Evolutionary conservation across 2,113 vertebrate genomes (phyloP).

Genomic region (Grantiella picta): DNA sequence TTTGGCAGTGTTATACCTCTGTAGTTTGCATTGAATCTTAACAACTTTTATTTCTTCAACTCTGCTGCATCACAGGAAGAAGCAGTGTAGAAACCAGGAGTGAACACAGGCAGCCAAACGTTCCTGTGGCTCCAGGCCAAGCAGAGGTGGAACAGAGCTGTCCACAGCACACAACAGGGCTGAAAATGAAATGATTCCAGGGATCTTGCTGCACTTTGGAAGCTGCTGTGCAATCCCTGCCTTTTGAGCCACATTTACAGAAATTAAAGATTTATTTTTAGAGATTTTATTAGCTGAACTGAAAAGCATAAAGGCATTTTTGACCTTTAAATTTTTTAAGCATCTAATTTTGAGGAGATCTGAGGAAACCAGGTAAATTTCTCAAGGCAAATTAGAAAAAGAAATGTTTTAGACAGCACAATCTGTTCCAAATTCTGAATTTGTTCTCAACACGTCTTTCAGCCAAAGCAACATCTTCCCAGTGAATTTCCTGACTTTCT

Average conservation of each 20-base stretch:
- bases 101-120: not conserved
- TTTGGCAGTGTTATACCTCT: not conserved
- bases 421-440: constrained; percentile 14
- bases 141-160: not conserved
- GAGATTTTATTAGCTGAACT: not conserved
- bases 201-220: not conserved
- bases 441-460: not conserved
- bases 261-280: not conserved
- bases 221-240: not conserved
- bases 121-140: not conserved
- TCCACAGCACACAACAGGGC: not conserved
- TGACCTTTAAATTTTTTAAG: not conserved
- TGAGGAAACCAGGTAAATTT: not conserved
- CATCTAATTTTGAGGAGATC: not conserved
- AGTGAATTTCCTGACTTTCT: not conserved
- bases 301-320: not conserved
- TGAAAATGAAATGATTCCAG: not conserved
- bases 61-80: not conserved
- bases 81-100: not conserved
- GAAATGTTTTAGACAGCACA: not conserved
- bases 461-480: constrained; percentile 1
- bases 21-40: not conserved
- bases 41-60: not conserved
- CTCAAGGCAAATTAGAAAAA: not conserved
- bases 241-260: not conserved